phyloP scores from a whole-genome alignment of 2,888 invertebrate genomes.

The Pardosa pseudoannulata region DNA sequence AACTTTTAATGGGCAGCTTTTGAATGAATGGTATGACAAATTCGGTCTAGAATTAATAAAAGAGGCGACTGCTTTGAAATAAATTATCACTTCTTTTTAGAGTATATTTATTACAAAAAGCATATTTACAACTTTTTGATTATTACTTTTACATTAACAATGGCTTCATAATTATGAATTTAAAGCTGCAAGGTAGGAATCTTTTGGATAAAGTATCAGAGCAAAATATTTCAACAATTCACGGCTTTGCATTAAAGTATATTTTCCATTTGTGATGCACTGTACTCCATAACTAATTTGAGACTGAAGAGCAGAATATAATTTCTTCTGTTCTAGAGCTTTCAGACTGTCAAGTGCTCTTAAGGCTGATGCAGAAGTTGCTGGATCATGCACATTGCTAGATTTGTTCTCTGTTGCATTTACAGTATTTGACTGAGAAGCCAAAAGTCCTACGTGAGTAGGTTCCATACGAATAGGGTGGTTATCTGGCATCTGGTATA shows the following conservation, averaged over 20 bases:
- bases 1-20: too few relatives aligned
- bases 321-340: slow-evolving; percentile 28
- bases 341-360: slow-evolving; percentile 38
- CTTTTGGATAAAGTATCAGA: slow-evolving; percentile 46
- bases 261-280: slow-evolving; percentile 10
- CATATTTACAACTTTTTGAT: too few relatives aligned
- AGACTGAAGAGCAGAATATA: slow-evolving; percentile 39
- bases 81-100: too few relatives aligned
- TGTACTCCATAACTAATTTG: slow-evolving; percentile 39
- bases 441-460: not conserved
- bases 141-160: too few relatives aligned
- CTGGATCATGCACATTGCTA: not conserved
- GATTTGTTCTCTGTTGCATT: not conserved
- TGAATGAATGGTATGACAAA: too few relatives aligned
- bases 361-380: slow-evolving; percentile 7
- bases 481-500: slow-evolving; percentile 51
- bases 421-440: not conserved
- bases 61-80: too few relatives aligned
- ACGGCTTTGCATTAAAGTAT: slow-evolving; percentile 30
- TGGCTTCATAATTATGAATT: not conserved
- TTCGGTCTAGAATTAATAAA: too few relatives aligned
- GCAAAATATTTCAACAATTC: slow-evolving; percentile 41
- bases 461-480: slow-evolving; percentile 38
- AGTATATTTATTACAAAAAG: too few relatives aligned
- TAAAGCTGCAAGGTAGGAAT: slow-evolving; percentile 33